phyloP scores from a whole-genome alignment of 2,113 vertebrate species.

The Labeo rohita region DNA sequence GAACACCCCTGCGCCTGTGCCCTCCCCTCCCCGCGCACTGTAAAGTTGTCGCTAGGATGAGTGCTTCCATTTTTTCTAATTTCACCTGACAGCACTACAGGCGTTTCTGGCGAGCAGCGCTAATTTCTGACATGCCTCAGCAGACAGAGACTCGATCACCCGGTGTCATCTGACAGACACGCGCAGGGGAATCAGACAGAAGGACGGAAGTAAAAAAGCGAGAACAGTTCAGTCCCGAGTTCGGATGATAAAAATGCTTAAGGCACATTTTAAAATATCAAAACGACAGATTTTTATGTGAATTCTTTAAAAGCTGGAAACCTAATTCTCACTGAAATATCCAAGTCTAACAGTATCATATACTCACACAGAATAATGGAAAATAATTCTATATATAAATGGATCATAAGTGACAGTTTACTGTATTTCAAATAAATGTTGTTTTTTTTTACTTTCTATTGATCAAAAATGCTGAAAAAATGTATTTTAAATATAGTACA shows the following conservation, averaged over 20 bases:
- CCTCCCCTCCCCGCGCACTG: slow-evolving; percentile 43
- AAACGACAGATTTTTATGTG: background rate
- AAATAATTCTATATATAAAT: background rate
- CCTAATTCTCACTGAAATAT: background rate
- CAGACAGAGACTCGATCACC: slow-evolving; percentile 66
- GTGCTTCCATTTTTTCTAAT: slow-evolving; percentile 78
- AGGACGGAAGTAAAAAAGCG: background rate
- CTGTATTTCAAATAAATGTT: background rate
- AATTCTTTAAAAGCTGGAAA: background rate
- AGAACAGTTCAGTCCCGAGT: background rate
- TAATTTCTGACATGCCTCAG: slow-evolving; percentile 70
- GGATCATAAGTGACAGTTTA: background rate
- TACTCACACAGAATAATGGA: background rate
- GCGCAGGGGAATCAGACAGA: background rate
- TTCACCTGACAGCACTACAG: slow-evolving; percentile 73
- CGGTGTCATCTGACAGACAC: slow-evolving; percentile 60
- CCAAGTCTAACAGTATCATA: background rate
- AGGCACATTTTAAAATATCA: background rate
- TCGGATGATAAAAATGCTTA: slow-evolving; percentile 4
- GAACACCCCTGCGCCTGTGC: slow-evolving; percentile 64
- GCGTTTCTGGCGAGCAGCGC: slow-evolving; percentile 62
- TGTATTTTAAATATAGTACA: no score
- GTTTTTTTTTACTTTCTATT: background rate
- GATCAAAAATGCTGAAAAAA: background rate
- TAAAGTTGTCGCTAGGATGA: slow-evolving; percentile 67